Conservation (phyloP, 2,113 vertebrate genomes). For the Girardinichthys multiradiatus region DNA sequence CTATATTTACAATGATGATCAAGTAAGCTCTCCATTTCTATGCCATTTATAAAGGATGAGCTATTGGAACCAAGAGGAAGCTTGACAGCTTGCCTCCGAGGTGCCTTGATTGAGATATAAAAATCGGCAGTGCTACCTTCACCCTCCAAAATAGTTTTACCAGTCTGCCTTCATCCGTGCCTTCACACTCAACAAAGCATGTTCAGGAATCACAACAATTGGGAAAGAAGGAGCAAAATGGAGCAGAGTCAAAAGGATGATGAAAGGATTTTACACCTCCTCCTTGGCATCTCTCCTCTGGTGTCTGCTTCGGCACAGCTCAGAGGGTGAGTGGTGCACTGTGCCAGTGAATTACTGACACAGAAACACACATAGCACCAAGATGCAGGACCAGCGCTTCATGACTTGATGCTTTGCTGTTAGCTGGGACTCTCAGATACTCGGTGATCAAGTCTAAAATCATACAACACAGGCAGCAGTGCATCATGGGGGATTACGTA, state of each 20-base stretch:
- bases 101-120: constrained; percentile 60
- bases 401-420: constrained; percentile 33
- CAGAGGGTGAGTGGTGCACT: constrained; percentile 35
- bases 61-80: constrained; percentile 50
- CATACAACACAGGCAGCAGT: constrained; percentile 12
- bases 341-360: constrained; percentile 55
- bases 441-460: constrained; percentile 19
- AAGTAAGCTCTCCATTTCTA: constrained; percentile 55
- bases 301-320: constrained; percentile 54
- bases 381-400: constrained; percentile 30
- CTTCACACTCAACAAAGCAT: constrained; percentile 59
- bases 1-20: constrained; percentile 83
- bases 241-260: constrained; percentile 50
- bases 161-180: constrained; percentile 28
- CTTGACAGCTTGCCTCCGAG: constrained; percentile 43
- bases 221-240: constrained; percentile 39
- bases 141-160: constrained; percentile 33
- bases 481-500: constrained; percentile 29
- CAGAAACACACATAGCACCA: constrained; percentile 39
- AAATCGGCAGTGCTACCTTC: constrained; percentile 17
- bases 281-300: constrained; percentile 44
- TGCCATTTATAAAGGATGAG: constrained; percentile 64
- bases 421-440: constrained; percentile 25
- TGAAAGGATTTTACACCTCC: constrained; percentile 66
- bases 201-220: constrained; percentile 42